Evolutionary conservation across 2,888 invertebrate genomes (phyloP).

Genomic region (Geotrupes spiniger): DNA sequence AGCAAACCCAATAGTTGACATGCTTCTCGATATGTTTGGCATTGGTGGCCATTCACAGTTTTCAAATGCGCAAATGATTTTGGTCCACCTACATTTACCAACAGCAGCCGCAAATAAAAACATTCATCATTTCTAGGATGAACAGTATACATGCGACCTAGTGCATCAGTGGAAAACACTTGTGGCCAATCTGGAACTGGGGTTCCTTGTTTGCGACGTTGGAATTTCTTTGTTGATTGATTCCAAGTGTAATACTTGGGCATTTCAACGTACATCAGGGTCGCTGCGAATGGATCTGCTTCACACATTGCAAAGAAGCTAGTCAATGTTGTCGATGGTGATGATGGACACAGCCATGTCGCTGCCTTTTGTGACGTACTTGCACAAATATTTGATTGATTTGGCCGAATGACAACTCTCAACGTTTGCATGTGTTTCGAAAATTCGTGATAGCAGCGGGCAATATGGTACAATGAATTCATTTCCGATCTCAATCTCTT

Average conservation of each 20-base stretch:
- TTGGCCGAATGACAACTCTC: constrained; percentile 44
- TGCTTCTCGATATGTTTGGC: too few relatives aligned
- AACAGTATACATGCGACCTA: too few relatives aligned
- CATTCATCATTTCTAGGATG: too few relatives aligned
- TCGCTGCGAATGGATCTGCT: constrained; percentile 22
- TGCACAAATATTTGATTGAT: constrained; percentile 44
- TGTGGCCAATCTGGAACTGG: constrained; percentile 1
- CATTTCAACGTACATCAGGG: constrained; percentile 20
- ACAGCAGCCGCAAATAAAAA: constrained; percentile 14
- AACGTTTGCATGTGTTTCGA: constrained; percentile 39
- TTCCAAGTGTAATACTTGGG: constrained; percentile 16
- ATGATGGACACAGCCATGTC: constrained; percentile 26
- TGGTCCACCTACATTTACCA: constrained; percentile 19
- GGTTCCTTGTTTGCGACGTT: constrained; percentile 16
- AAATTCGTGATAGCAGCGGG: constrained; percentile 32
- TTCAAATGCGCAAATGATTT: constrained; percentile 2
- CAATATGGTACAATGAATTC: constrained; percentile 42
- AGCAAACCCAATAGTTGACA: constrained; percentile 14
- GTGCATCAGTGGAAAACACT: constrained; percentile 12
- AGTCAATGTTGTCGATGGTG: constrained; percentile 19
- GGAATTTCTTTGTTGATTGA: constrained; percentile 12
- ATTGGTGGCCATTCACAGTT: too few relatives aligned
- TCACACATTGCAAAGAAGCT: constrained; percentile 14
- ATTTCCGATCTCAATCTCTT: constrained; percentile 35
- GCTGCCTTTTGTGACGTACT: constrained; percentile 35